phyloP scores from a whole-genome alignment of 1,140 invertebrate species.

The Drosophila prosaltans region DNA sequence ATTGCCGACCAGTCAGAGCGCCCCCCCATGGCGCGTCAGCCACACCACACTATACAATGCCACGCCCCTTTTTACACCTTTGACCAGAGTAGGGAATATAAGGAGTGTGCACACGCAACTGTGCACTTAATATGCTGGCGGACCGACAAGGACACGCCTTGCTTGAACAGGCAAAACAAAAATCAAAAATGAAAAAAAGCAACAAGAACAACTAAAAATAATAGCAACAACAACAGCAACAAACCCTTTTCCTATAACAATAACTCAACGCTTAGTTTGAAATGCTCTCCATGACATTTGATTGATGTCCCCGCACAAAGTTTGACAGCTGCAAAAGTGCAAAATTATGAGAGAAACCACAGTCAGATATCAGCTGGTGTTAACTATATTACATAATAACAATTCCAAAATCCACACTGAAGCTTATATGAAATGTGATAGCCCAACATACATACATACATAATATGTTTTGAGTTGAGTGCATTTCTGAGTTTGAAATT shows the following conservation, averaged over 20 bases:
- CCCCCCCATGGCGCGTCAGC: slow-evolving; percentile 59
- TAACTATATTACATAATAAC: slow-evolving; percentile 29
- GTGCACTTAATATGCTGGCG: slow-evolving; percentile 61
- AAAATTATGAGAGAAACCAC: slow-evolving; percentile 39
- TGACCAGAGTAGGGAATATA: slow-evolving; percentile 45
- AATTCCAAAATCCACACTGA: too few relatives aligned
- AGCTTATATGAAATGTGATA: too few relatives aligned
- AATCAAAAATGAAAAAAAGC: slow-evolving; percentile 6
- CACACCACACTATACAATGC: slow-evolving; percentile 1
- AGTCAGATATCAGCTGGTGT: slow-evolving; percentile 53
- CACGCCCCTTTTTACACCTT: slow-evolving; percentile 71
- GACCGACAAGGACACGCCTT: slow-evolving; percentile 57
- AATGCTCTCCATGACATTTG: slow-evolving; percentile 66
- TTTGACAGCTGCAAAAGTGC: slow-evolving; percentile 68
- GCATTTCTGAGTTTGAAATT: too few relatives aligned
- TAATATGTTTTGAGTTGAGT: too few relatives aligned
- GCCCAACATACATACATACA: too few relatives aligned
- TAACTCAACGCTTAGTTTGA: slow-evolving; percentile 60
- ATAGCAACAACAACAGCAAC: not conserved
- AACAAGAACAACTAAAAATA: not conserved
- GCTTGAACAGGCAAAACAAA: slow-evolving; percentile 24
- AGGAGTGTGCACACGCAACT: slow-evolving; percentile 73
- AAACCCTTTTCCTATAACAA: slow-evolving; percentile 26
- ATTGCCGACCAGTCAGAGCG: slow-evolving; percentile 55
- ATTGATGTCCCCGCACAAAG: slow-evolving; percentile 56